A percentile compares a stretch with the other conserved stretches of the same genome.
phyloP scores from a whole-genome alignment of 2,113 vertebrate genomes.

The Athene cunicularia region DNA sequence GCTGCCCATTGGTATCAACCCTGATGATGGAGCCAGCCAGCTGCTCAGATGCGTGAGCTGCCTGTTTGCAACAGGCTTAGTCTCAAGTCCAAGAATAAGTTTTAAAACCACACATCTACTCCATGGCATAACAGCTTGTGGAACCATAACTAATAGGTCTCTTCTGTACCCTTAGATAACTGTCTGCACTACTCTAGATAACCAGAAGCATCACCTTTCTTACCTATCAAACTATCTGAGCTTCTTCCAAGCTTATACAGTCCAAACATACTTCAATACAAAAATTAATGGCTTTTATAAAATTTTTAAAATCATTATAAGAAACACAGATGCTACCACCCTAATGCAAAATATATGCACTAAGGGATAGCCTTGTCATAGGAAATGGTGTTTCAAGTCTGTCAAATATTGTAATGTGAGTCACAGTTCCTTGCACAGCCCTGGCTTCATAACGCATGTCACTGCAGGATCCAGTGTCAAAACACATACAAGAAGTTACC shows the following conservation, averaged over 20 bases:
- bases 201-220: neutral
- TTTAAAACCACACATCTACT: neutral
- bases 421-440: neutral
- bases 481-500: neutral
- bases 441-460: neutral
- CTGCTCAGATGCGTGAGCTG: neutral
- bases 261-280: neutral
- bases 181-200: neutral
- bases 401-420: rapidly evolving
- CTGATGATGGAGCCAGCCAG: neutral
- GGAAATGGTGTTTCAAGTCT: neutral
- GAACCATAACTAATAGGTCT: neutral
- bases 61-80: neutral
- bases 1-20: neutral
- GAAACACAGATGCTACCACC: neutral
- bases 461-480: neutral
- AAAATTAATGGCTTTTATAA: neutral
- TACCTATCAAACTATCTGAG: neutral
- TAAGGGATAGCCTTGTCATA: neutral
- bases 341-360: neutral
- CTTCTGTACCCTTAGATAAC: neutral
- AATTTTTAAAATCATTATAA: neutral
- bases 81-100: neutral
- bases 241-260: neutral
- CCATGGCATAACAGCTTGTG: neutral